These are phyloP conservation scores for Chrysolina haemoptera DNA, from an alignment of 2,888 invertebrate species.

Conservation along the genomic window DNA sequence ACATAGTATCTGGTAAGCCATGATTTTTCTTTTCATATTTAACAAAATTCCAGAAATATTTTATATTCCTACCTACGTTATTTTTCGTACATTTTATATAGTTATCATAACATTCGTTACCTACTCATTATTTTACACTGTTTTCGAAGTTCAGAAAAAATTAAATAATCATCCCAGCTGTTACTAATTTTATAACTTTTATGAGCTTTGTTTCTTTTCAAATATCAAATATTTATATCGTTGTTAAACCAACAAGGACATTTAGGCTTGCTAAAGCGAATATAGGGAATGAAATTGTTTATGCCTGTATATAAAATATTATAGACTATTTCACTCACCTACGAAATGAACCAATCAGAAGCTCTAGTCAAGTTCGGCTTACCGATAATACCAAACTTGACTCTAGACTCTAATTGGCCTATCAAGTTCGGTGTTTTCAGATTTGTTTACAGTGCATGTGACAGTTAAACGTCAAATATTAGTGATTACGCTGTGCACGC, in stretches of 20 bases:
- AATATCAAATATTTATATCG: neutral
- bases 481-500: too few relatives aligned
- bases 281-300: conserved; percentile 22
- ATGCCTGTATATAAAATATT: conserved; percentile 14
- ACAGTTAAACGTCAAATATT: too few relatives aligned
- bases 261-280: conserved; percentile 15
- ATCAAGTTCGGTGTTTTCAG: too few relatives aligned
- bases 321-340: too few relatives aligned
- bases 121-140: neutral
- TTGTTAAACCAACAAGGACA: conserved; percentile 14
- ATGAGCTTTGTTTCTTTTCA: conserved; percentile 11
- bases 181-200: too few relatives aligned
- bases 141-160: too few relatives aligned
- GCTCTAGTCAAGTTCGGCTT: too few relatives aligned
- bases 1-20: neutral
- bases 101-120: conserved; percentile 14
- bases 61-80: conserved; percentile 6
- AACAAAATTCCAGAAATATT: conserved; percentile 3
- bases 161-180: too few relatives aligned
- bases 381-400: too few relatives aligned
- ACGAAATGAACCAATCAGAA: too few relatives aligned
- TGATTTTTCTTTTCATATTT: neutral
- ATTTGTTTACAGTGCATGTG: too few relatives aligned
- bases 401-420: too few relatives aligned
- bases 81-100: conserved; percentile 17